phyloP scores from a whole-genome alignment of 2,888 invertebrate genomes.

The Trachelus troglodyta region DNA sequence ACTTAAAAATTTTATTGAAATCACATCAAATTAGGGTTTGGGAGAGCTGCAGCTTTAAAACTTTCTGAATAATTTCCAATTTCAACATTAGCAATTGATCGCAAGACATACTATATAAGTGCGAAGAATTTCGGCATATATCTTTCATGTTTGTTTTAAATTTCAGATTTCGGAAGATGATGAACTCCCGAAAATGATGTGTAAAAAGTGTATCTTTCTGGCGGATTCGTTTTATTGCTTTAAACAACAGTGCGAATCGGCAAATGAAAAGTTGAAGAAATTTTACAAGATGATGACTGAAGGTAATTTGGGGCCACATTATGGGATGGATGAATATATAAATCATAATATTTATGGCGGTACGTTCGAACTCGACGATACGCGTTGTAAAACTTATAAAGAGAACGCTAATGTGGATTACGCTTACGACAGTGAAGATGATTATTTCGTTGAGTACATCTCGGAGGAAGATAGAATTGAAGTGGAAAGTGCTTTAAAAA shows the following conservation, averaged over 20 bases:
- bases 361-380: no score
- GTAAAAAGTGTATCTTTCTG: conserved; percentile 41
- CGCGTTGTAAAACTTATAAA: neutral
- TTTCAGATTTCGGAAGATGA: conserved; percentile 34
- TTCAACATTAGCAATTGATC: no score
- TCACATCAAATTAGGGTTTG: no score
- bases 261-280: neutral
- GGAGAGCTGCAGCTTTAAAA: no score
- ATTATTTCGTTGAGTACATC: conserved; percentile 36
- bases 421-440: conserved; percentile 25
- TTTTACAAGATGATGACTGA: no score
- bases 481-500: conserved; percentile 34
- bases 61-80: no score
- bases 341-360: no score
- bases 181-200: conserved; percentile 37
- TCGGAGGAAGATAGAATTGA: conserved; percentile 38
- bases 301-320: no score
- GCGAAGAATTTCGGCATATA: no score
- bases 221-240: conserved; percentile 39
- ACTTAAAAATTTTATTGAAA: neutral
- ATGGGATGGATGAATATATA: no score
- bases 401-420: conserved; percentile 10
- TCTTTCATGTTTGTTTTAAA: no score
- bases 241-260: conserved; percentile 34
- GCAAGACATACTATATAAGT: no score